Conservation (phyloP, 2,888 invertebrate genomes). For the Parelbella ahira region DNA sequence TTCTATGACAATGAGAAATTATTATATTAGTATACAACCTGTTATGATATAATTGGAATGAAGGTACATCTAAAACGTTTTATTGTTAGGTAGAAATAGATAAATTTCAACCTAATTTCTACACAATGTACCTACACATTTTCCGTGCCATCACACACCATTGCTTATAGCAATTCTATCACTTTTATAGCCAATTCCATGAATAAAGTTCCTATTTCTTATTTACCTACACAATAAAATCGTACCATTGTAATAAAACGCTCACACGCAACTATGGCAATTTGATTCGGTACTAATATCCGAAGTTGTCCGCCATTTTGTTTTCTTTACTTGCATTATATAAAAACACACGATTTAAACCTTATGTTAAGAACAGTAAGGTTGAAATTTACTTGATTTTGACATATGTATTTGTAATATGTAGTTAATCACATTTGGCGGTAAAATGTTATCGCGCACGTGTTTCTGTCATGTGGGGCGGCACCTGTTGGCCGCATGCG, state of each 20-base stretch:
- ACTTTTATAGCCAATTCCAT: slow-evolving; percentile 9
- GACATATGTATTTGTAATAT: background rate
- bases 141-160: background rate
- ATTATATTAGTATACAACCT: no score
- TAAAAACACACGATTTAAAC: background rate
- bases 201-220: slow-evolving; percentile 17
- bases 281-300: slow-evolving; percentile 12
- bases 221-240: slow-evolving; percentile 17
- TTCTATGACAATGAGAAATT: no score
- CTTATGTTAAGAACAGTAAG: background rate
- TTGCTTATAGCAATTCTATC: background rate
- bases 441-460: slow-evolving; percentile 11
- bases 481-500: slow-evolving; percentile 16
- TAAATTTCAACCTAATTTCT: no score
- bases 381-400: slow-evolving; percentile 4
- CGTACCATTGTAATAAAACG: slow-evolving; percentile 12
- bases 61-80: no score
- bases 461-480: slow-evolving; percentile 4
- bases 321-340: slow-evolving; percentile 1
- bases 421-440: background rate
- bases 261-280: slow-evolving; percentile 15
- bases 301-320: slow-evolving; percentile 5
- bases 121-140: no score
- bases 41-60: no score
- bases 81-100: no score